Evolutionary conservation across 2,888 invertebrate species (phyloP).

Genomic region (Philereme vetulata): DNA sequence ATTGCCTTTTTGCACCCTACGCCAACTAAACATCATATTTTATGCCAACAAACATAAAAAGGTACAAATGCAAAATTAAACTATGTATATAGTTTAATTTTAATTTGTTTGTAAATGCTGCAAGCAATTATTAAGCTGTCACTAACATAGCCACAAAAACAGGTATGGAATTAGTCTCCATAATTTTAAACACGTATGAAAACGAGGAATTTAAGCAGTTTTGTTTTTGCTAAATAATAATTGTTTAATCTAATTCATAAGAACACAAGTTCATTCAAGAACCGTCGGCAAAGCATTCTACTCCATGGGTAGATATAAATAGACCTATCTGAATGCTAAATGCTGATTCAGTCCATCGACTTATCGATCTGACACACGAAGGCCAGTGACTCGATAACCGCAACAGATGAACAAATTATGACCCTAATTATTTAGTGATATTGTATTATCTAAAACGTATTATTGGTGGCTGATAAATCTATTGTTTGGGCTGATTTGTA

Average conservation of each 20-base stretch:
- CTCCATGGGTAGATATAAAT: conserved; percentile 19
- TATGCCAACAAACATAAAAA: conserved; percentile 2
- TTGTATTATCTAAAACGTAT: conserved; percentile 35
- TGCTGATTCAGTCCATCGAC: conserved; percentile 37
- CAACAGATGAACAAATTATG: conserved; percentile 35
- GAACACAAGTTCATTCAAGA: conserved; percentile 13
- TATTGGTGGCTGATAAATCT: conserved; percentile 14
- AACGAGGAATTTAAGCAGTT: too few species aligned
- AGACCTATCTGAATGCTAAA: conserved; percentile 30
- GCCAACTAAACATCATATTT: conserved; percentile 49
- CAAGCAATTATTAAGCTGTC: too few species aligned
- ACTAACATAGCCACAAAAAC: too few species aligned
- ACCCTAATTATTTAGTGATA: conserved; percentile 60
- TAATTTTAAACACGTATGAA: too few species aligned
- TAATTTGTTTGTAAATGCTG: conserved; percentile 5
- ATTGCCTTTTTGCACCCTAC: conserved; percentile 60
- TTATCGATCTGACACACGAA: conserved; percentile 48
- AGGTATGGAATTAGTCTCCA: too few species aligned
- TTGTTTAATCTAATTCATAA: not conserved
- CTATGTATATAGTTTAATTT: not conserved
- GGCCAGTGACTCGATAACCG: conserved; percentile 53
- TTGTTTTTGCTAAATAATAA: too few species aligned
- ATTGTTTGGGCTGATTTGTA: conserved; percentile 28
- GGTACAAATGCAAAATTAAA: not conserved
- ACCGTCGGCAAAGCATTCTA: conserved; percentile 6